A percentile compares a stretch with the other conserved stretches of the same genome.
Evolutionary conservation across 2,797 vertebrate species (phyloP).

Genomic region (Crenichthys baileyi): DNA sequence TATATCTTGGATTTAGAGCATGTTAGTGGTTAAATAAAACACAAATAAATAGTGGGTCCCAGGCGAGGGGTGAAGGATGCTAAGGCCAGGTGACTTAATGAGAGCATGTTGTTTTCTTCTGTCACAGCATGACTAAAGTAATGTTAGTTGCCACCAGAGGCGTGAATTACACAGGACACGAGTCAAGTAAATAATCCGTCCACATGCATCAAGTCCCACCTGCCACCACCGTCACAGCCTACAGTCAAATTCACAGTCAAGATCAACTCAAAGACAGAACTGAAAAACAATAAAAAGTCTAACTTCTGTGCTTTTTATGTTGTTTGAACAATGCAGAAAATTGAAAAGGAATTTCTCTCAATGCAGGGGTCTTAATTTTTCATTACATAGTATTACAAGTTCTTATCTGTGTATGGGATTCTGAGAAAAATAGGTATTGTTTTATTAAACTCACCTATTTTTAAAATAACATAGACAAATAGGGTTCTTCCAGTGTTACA

Average conservation of each 20-base stretch:
- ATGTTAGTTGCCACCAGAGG: constrained; percentile 47
- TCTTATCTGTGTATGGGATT: not conserved
- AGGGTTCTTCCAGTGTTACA: not conserved
- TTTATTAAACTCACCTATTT: not conserved
- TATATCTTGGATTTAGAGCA: not conserved
- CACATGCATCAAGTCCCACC: constrained; percentile 54
- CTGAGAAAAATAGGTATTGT: not conserved
- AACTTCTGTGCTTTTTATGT: not conserved
- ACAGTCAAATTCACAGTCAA: constrained; percentile 22
- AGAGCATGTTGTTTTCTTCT: constrained; percentile 51
- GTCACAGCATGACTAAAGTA: constrained; percentile 36
- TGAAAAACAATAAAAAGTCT: not conserved
- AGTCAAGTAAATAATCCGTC: constrained; percentile 57
- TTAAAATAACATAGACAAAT: not conserved
- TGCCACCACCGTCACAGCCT: constrained; percentile 34
- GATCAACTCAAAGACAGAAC: constrained; percentile 28
- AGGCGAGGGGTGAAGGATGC: constrained; percentile 22
- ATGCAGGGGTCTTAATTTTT: not conserved
- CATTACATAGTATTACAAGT: not conserved
- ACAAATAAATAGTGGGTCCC: constrained; percentile 2
- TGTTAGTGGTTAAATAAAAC: not conserved
- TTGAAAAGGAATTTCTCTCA: not conserved
- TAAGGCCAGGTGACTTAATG: constrained; percentile 60
- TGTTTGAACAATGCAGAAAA: not conserved
- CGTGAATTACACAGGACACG: constrained; percentile 40